Evolutionary conservation across 2,113 vertebrate genomes (phyloP).

Genomic region (Larimichthys polyactis): DNA sequence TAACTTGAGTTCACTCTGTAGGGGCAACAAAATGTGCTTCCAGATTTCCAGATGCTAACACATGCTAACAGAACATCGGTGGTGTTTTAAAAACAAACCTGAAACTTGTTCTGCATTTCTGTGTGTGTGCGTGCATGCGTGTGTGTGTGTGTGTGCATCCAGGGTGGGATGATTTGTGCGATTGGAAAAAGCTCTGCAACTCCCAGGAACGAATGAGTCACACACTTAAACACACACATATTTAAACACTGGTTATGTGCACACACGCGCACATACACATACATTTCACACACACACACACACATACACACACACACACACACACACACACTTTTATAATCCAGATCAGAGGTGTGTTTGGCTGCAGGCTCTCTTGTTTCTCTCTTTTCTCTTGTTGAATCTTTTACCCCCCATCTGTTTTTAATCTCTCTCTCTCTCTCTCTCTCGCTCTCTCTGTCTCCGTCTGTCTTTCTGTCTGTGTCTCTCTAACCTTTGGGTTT

Average conservation of each 20-base stretch:
- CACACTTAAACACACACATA: conserved; percentile 37
- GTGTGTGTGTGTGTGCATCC: conserved; percentile 7
- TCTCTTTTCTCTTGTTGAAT: conserved; percentile 34
- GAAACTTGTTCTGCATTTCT: background rate
- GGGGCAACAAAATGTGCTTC: background rate
- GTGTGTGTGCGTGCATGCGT: conserved; percentile 12
- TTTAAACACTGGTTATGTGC: conserved; percentile 17
- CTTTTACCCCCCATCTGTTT: conserved; percentile 46
- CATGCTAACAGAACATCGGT: background rate
- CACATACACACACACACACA: conserved; percentile 7
- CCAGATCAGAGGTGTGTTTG: conserved; percentile 53
- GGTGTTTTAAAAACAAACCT: background rate
- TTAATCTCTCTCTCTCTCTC: conserved; percentile 25
- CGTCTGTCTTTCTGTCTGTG: background rate
- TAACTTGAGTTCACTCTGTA: background rate
- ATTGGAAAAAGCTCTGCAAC: conserved; percentile 54
- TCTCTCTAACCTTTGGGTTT: background rate
- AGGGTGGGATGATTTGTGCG: conserved; percentile 55
- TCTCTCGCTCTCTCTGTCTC: background rate
- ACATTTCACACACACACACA: background rate
- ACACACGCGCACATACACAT: background rate
- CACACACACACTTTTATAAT: conserved; percentile 6
- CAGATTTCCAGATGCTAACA: conserved; percentile 1
- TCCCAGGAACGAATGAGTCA: conserved; percentile 72
- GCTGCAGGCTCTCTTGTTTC: conserved; percentile 25